Conservation (phyloP, 2,888 invertebrate genomes). For the Linyphia triangularis region DNA sequence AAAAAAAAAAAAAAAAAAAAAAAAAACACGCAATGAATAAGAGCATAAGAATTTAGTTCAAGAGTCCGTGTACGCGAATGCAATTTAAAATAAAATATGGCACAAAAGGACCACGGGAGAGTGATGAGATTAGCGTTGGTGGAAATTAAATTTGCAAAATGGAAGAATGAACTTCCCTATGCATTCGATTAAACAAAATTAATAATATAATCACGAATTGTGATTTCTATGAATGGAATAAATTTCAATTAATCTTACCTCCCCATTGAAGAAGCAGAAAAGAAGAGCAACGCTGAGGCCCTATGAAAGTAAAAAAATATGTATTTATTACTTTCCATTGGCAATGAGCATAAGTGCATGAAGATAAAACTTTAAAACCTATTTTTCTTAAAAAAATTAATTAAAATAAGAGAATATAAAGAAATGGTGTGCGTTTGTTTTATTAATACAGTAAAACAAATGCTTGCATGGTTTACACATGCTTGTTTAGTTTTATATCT, state of each 20-base stretch:
- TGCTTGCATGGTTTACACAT: not conserved
- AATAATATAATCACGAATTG: not conserved
- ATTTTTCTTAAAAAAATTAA: not conserved
- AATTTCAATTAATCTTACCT: conserved; percentile 83
- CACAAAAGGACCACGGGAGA: not conserved
- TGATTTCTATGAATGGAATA: not conserved
- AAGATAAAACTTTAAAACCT: not conserved
- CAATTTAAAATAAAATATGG: not conserved
- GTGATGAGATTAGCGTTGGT: not conserved
- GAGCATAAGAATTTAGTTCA: not conserved
- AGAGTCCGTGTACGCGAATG: not conserved
- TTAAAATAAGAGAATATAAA: not conserved
- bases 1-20: not conserved
- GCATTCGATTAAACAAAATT: not conserved
- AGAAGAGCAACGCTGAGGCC: conserved; percentile 94
- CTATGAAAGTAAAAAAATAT: conserved; percentile 81
- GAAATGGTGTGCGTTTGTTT: not conserved
- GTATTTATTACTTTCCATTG: not conserved
- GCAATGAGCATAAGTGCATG: not conserved
- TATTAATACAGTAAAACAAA: not conserved
- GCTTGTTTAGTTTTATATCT: not conserved
- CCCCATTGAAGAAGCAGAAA: conserved; percentile 96
- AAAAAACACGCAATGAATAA: not conserved
- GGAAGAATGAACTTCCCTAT: not conserved
- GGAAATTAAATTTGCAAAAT: not conserved